Evolutionary conservation across 2,797 vertebrate species (phyloP).

Genomic region (Crocidura indochinensis): DNA sequence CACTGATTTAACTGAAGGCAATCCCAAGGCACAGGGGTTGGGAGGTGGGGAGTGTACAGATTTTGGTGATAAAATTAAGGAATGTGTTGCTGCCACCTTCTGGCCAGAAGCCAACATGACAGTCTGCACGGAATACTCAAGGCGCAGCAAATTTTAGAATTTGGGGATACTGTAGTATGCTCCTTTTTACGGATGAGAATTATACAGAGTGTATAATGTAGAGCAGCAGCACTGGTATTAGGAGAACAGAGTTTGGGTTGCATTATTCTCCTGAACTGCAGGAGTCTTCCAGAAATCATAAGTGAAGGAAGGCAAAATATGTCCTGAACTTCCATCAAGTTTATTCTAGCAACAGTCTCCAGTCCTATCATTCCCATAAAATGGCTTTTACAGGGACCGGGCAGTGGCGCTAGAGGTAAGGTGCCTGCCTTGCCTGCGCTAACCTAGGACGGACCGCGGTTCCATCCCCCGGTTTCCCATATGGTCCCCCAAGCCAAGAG

Average conservation of each 20-base stretch:
- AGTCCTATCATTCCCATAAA: neutral
- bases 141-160: neutral
- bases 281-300: neutral
- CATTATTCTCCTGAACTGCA: neutral
- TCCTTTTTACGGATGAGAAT: neutral
- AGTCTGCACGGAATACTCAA: neutral
- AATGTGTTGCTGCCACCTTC: conserved; percentile 80
- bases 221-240: neutral
- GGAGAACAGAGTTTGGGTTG: neutral
- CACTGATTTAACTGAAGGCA: neutral
- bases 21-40: neutral
- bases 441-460: too few species aligned
- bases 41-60: too few species aligned
- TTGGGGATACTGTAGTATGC: neutral
- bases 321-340: neutral
- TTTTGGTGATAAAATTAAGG: conserved; percentile 48
- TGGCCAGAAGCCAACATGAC: conserved; percentile 64
- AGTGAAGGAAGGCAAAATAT: neutral
- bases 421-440: too few species aligned
- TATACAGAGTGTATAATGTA: neutral
- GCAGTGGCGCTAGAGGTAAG: too few species aligned
- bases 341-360: neutral
- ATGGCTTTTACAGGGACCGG: neutral
- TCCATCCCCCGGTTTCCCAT: too few species aligned
- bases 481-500: too few species aligned